Evolutionary conservation across 64 coral and sea anemone genomes (phyloP).

Genomic region (Hydrozoanthus tunicans): DNA sequence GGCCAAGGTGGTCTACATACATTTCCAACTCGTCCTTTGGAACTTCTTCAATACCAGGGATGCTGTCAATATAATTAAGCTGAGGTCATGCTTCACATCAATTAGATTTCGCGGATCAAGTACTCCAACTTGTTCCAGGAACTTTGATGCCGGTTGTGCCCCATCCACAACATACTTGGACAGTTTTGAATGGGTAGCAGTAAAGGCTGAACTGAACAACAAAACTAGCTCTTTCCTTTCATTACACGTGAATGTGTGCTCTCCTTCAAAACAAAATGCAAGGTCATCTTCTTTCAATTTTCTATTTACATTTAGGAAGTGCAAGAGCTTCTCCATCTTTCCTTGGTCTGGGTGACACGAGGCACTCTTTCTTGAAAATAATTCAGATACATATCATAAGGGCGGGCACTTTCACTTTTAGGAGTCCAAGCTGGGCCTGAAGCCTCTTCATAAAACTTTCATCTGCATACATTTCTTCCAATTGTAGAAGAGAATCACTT

Average conservation of each 20-base stretch:
- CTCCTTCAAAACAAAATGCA: constrained; percentile 33
- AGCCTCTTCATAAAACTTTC: constrained; percentile 36
- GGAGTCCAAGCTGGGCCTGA: constrained; percentile 8
- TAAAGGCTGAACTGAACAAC: constrained; percentile 32
- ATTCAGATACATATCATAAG: constrained; percentile 14
- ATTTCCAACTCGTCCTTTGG: constrained; percentile 48
- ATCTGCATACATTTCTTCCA: constrained; percentile 11
- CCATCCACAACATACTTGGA: constrained; percentile 30
- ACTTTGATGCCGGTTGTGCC: constrained; percentile 42
- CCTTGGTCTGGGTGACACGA: neutral
- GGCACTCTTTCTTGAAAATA: constrained; percentile 58
- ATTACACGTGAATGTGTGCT: neutral
- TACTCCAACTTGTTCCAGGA: constrained; percentile 17
- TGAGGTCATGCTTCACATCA: neutral
- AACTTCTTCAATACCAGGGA: constrained; percentile 59
- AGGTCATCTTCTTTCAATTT: constrained; percentile 11
- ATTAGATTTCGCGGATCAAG: constrained; percentile 41
- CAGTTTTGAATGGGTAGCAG: constrained; percentile 14
- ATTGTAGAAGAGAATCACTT: neutral
- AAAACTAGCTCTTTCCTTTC: constrained; percentile 11
- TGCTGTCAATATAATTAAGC: neutral
- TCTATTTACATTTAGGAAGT: neutral
- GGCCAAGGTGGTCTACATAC: constrained; percentile 32
- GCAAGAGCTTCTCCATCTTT: neutral
- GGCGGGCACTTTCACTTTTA: constrained; percentile 13